Percentiles rank a stretch among this genome's conserved stretches.
phyloP scores from a whole-genome alignment of 2,888 invertebrate genomes.

The Muschampia staudingeri region DNA sequence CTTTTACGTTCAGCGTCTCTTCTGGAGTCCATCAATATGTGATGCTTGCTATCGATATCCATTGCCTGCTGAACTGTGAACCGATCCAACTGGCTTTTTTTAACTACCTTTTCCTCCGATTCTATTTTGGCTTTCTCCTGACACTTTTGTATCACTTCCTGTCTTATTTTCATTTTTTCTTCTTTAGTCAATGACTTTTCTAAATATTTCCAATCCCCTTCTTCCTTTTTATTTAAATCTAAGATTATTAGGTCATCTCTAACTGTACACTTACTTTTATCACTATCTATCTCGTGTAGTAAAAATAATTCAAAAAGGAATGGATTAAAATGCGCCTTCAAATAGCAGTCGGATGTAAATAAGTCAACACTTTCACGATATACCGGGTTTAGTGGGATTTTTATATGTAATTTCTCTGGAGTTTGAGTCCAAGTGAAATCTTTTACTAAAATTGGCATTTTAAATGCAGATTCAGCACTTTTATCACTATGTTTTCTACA shows the following conservation, averaged over 20 bases:
- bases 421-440: slow-evolving; percentile 95
- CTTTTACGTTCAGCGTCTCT: slow-evolving; percentile 92
- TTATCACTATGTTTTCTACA: neutral
- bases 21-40: slow-evolving; percentile 92
- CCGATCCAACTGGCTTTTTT: slow-evolving; percentile 90
- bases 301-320: slow-evolving; percentile 95
- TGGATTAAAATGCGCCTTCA: slow-evolving; percentile 94
- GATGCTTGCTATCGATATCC: slow-evolving; percentile 88
- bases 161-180: slow-evolving; percentile 91
- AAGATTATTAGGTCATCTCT: slow-evolving; percentile 92
- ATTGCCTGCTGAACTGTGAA: slow-evolving; percentile 88
- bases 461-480: neutral
- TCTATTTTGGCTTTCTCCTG: slow-evolving; percentile 91
- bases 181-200: slow-evolving; percentile 90
- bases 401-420: slow-evolving; percentile 91
- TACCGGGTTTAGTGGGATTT: slow-evolving; percentile 92
- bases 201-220: slow-evolving; percentile 90
- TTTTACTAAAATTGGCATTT: slow-evolving; percentile 94
- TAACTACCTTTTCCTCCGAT: slow-evolving; percentile 88
- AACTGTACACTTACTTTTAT: slow-evolving; percentile 92
- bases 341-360: slow-evolving; percentile 93
- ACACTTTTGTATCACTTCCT: slow-evolving; percentile 90
- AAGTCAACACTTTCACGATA: slow-evolving; percentile 93
- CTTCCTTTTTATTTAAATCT: slow-evolving; percentile 92
- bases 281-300: slow-evolving; percentile 91